Percentiles rank a stretch among this genome's conserved stretches.
Evolutionary conservation across 1,140 invertebrate genomes (phyloP).

Genomic region (Zaprionus capensis): DNA sequence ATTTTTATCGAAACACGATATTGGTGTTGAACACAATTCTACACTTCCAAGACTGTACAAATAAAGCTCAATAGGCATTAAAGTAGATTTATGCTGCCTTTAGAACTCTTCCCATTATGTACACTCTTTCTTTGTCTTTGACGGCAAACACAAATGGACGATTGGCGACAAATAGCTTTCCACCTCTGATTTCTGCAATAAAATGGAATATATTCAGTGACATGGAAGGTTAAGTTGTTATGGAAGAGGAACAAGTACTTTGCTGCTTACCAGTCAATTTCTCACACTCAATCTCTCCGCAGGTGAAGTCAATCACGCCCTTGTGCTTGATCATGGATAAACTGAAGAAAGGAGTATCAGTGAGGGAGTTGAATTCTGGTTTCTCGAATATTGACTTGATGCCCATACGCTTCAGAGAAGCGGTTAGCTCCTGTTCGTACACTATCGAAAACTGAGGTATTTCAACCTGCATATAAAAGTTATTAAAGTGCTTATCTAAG

Average conservation of each 20-base stretch:
- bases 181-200: neutral
- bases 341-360: neutral
- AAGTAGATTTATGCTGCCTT: neutral
- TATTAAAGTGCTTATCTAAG: neutral
- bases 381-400: neutral
- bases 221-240: too few relatives aligned
- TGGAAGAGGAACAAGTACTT: neutral
- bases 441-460: neutral
- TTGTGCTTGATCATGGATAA: neutral
- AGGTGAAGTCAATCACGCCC: neutral
- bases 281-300: neutral
- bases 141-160: constrained; percentile 1
- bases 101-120: neutral
- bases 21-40: too few relatives aligned
- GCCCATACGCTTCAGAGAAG: neutral
- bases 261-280: too few relatives aligned
- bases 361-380: neutral
- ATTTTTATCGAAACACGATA: too few relatives aligned
- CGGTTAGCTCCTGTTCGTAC: neutral
- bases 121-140: neutral
- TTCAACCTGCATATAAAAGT: neutral
- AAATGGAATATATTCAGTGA: too few relatives aligned
- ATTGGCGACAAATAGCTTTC: neutral
- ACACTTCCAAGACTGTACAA: too few relatives aligned
- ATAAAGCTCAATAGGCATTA: neutral